Percentiles rank a stretch among this genome's conserved stretches.
phyloP scores from a whole-genome alignment of 2,888 invertebrate genomes.

The Horisme vitalbata region DNA sequence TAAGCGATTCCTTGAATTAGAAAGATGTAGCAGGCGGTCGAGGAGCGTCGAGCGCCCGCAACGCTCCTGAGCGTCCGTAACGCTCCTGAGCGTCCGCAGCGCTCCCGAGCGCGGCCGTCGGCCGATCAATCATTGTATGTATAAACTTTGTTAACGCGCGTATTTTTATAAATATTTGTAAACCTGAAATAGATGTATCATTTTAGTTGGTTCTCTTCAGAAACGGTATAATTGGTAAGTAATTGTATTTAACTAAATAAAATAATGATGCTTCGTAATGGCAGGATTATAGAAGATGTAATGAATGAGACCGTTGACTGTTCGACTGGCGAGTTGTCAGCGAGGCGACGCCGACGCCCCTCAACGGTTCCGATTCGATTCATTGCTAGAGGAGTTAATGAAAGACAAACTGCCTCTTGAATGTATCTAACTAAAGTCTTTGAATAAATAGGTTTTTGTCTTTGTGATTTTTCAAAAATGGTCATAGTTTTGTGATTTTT shows the following conservation, averaged over 20 bases:
- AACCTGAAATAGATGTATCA: slow-evolving; percentile 54
- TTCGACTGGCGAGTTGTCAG: slow-evolving; percentile 53
- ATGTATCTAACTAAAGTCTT: slow-evolving; percentile 3
- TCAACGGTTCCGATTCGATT: too few relatives aligned
- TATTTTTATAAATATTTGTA: slow-evolving; percentile 53
- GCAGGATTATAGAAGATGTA: slow-evolving; percentile 27
- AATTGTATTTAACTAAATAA: slow-evolving; percentile 45
- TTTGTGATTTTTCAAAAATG: slow-evolving; percentile 11
- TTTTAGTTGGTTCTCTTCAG: slow-evolving; percentile 53
- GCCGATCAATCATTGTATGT: slow-evolving; percentile 62
- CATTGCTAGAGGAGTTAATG: too few relatives aligned
- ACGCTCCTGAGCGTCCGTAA: too few relatives aligned
- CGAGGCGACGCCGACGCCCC: slow-evolving; percentile 55
- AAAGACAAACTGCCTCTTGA: slow-evolving; percentile 7
- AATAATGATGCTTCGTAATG: slow-evolving; percentile 41
- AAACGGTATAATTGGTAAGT: slow-evolving; percentile 56
- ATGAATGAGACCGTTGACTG: slow-evolving; percentile 35
- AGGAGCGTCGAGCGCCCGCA: too few relatives aligned
- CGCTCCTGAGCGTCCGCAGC: too few relatives aligned
- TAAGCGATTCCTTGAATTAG: slow-evolving; percentile 32
- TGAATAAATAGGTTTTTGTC: background rate
- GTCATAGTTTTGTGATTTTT: too few relatives aligned
- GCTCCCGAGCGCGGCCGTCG: too few relatives aligned
- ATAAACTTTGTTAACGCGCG: slow-evolving; percentile 60
- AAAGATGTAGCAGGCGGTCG: slow-evolving; percentile 16